Evolutionary conservation across 2,797 vertebrate species (phyloP).

Genomic region (Sebastiscus albofasciatus): DNA sequence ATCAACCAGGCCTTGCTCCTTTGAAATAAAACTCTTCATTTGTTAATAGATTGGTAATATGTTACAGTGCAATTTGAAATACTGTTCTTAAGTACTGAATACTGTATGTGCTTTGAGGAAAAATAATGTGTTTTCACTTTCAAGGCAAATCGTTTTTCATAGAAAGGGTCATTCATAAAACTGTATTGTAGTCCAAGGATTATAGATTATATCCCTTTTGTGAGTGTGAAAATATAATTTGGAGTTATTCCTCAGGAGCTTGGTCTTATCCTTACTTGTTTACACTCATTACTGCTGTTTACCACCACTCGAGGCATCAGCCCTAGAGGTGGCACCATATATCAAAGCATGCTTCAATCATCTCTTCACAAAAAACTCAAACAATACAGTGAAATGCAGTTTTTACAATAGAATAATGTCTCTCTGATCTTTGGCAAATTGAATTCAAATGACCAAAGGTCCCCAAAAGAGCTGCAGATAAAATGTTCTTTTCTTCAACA

Average conservation of each 20-base stretch:
- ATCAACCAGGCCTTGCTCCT: neutral
- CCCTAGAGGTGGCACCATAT: slow-evolving; percentile 38
- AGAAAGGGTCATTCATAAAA: neutral
- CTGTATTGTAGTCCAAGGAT: neutral
- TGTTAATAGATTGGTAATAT: neutral
- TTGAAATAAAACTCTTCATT: neutral
- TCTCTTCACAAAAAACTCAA: slow-evolving; percentile 2
- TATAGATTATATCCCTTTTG: slow-evolving; percentile 2
- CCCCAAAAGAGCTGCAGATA: slow-evolving; percentile 39
- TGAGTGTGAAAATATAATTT: slow-evolving; percentile 25
- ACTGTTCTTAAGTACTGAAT: neutral
- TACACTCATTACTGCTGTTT: slow-evolving; percentile 64
- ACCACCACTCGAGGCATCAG: slow-evolving; percentile 37
- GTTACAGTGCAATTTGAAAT: neutral
- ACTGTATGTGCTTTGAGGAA: neutral
- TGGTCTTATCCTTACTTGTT: slow-evolving; percentile 53
- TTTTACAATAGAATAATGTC: slow-evolving; percentile 49
- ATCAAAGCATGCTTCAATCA: slow-evolving; percentile 44
- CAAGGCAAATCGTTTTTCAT: neutral
- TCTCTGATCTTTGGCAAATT: slow-evolving; percentile 67
- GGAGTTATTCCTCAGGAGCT: slow-evolving; percentile 35
- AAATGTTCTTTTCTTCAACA: slow-evolving; percentile 15
- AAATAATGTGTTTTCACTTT: neutral
- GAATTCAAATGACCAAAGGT: slow-evolving; percentile 67
- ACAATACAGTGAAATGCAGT: slow-evolving; percentile 27